Evolutionary conservation across 2,888 invertebrate species (phyloP).

Genomic region (Pseudolycoriella hygida): DNA sequence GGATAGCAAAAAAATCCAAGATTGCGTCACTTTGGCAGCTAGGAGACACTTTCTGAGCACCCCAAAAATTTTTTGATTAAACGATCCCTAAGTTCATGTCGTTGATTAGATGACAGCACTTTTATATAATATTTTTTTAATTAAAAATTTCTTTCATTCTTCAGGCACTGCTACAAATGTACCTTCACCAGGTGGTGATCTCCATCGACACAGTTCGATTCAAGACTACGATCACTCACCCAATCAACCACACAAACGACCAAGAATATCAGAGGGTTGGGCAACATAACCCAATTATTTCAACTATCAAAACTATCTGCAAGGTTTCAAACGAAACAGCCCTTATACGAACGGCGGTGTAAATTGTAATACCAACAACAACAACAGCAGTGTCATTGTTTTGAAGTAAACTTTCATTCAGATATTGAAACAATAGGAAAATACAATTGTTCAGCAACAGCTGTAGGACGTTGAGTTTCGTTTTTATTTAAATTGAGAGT

Average conservation of each 20-base stretch:
- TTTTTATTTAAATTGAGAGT: too few relatives aligned
- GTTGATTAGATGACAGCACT: too few relatives aligned
- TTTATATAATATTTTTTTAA: neutral
- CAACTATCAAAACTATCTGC: slow-evolving; percentile 4
- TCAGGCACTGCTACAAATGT: slow-evolving; percentile 69
- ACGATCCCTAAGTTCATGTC: too few relatives aligned
- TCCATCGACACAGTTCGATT: slow-evolving; percentile 29
- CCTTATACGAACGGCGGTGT: slow-evolving; percentile 8
- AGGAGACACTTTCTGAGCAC: too few relatives aligned
- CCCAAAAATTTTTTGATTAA: too few relatives aligned
- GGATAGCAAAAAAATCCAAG: too few relatives aligned
- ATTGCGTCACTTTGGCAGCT: too few relatives aligned
- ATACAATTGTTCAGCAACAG: neutral
- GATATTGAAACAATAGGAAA: neutral
- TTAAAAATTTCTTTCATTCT: neutral
- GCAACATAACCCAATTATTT: slow-evolving; percentile 50
- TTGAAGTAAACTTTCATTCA: neutral
- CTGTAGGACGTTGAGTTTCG: too few relatives aligned
- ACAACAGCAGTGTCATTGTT: slow-evolving; percentile 4
- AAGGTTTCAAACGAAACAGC: too few relatives aligned
- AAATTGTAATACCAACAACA: slow-evolving; percentile 6
- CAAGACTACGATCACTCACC: slow-evolving; percentile 41
- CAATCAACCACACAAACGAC: slow-evolving; percentile 46
- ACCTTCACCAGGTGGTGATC: slow-evolving; percentile 48
- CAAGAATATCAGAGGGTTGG: slow-evolving; percentile 80